Evolutionary conservation across 53 echinoderm and acorn worm genomes (phyloP).

Genomic region (Pentamera pediparva): DNA sequence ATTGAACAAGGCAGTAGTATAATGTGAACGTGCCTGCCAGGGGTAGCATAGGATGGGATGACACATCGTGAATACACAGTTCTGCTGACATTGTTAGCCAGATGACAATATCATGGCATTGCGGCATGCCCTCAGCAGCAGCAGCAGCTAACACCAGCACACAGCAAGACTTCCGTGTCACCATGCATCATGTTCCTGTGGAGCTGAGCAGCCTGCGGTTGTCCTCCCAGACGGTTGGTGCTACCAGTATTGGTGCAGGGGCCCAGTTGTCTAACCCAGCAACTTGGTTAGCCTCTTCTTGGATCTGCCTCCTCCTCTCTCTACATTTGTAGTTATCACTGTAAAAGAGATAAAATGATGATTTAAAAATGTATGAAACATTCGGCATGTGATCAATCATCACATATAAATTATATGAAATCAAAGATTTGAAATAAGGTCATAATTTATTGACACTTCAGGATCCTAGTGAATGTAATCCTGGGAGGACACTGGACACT

Average conservation of each 20-base stretch:
- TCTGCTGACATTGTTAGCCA: no score
- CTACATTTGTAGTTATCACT: slow-evolving; percentile 73
- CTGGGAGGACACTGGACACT: no score
- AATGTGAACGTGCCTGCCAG: no score
- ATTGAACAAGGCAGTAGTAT: no score
- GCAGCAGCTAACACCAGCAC: no score
- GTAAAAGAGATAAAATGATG: neutral
- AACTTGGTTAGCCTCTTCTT: slow-evolving; percentile 59
- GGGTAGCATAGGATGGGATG: neutral
- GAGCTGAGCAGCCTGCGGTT: slow-evolving; percentile 22
- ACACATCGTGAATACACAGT: neutral
- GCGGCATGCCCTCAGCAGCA: no score
- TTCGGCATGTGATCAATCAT: no score
- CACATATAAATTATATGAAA: no score
- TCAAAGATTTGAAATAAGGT: no score
- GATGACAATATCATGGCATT: no score
- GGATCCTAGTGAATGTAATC: no score
- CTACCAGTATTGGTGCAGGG: slow-evolving; percentile 64
- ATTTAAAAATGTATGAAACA: neutral
- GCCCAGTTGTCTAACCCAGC: slow-evolving; percentile 53
- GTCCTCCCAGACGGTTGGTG: slow-evolving; percentile 60
- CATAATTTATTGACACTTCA: no score
- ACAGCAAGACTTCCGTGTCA: neutral
- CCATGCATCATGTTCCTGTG: neutral
- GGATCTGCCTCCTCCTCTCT: slow-evolving; percentile 59